Conservation (phyloP, 2,888 invertebrate genomes). For the Diploptera punctata region DNA sequence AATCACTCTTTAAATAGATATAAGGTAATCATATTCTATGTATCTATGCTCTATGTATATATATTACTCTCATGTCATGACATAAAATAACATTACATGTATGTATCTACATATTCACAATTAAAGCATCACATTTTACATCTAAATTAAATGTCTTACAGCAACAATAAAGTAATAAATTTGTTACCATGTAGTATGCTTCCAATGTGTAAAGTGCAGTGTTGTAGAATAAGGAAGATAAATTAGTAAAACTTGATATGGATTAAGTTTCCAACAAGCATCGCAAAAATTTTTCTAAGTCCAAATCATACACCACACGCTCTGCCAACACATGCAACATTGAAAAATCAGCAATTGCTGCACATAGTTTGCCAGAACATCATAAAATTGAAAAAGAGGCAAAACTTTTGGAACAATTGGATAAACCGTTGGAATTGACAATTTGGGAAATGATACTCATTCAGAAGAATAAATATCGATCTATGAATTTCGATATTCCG, state of each 20-base stretch:
- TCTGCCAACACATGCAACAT: no score
- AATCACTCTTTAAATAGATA: constrained; percentile 14
- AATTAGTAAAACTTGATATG: background rate
- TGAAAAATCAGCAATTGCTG: no score
- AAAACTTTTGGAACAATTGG: no score
- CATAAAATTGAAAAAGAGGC: no score
- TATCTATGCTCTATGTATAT: constrained; percentile 14
- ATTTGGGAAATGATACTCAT: no score
- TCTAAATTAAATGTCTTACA: constrained; percentile 20
- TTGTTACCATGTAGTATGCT: background rate
- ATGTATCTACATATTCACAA: constrained; percentile 34
- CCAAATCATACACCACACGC: no score
- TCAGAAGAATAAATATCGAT: no score
- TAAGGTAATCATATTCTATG: constrained; percentile 10
- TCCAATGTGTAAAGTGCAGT: background rate
- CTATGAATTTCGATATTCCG: no score
- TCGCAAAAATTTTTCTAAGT: no score
- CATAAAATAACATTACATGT: constrained; percentile 30
- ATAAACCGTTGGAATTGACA: no score
- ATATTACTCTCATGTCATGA: constrained; percentile 7
- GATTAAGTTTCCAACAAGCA: no score
- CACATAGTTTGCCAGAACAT: no score
- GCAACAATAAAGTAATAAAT: constrained; percentile 18
- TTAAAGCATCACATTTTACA: constrained; percentile 31
- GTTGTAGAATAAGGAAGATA: background rate